phyloP scores from a whole-genome alignment of 2,797 vertebrate genomes.

The Manis pentadactyla region DNA sequence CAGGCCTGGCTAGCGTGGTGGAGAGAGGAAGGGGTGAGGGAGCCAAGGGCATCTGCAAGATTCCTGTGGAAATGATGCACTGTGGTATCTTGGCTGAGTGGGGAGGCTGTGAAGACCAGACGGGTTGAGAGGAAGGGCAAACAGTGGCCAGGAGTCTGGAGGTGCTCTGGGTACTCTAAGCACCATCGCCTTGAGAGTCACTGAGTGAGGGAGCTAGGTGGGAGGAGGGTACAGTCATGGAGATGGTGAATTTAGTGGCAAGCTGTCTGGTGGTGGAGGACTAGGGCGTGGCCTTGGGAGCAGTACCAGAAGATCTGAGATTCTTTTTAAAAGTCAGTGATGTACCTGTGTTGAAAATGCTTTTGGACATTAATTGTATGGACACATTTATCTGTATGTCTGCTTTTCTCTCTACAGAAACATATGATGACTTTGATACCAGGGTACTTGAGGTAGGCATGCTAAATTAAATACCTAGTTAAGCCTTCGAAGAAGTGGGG shows the following conservation, averaged over 20 bases:
- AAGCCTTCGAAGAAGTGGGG: background rate
- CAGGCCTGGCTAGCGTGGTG: background rate
- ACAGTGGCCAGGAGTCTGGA: background rate
- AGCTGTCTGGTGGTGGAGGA: background rate
- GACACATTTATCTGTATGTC: background rate
- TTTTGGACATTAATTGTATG: background rate
- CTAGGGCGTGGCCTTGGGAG: background rate
- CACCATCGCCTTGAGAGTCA: background rate
- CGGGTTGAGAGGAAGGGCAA: background rate
- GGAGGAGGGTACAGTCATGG: background rate
- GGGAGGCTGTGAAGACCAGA: background rate
- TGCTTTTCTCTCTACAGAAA: slow-evolving; percentile 89
- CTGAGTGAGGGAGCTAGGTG: background rate
- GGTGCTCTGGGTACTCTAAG: background rate
- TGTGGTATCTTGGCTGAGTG: background rate
- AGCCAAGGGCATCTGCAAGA: background rate
- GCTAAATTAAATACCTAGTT: background rate
- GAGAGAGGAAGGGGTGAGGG: background rate
- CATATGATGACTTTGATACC: slow-evolving; percentile 93
- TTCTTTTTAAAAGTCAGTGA: background rate
- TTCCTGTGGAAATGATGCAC: background rate
- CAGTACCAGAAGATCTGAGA: background rate
- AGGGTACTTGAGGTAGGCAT: slow-evolving; percentile 95
- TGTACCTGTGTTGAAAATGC: background rate
- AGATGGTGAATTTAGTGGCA: background rate